Conservation (phyloP, 2,888 invertebrate genomes). For the Germaria angustata region DNA sequence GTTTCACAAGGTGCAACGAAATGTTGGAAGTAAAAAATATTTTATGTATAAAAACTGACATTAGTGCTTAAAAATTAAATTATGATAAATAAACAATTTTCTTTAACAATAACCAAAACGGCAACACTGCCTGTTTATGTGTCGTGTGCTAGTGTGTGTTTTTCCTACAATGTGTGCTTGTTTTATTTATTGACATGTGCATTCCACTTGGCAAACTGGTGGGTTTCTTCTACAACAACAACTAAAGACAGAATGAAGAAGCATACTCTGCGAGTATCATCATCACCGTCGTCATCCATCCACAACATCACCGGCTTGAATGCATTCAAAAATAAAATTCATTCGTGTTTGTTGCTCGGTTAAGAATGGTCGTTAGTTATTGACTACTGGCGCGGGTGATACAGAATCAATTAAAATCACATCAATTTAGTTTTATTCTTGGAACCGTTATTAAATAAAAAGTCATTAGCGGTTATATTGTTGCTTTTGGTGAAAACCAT, state of each 20-base stretch:
- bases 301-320: constrained; percentile 60
- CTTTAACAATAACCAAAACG: not conserved
- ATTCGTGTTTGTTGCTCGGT: constrained; percentile 74
- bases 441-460: constrained; percentile 23
- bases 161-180: constrained; percentile 33
- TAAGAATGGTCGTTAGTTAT: constrained; percentile 72
- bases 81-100: too few species aligned
- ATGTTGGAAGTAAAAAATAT: too few species aligned
- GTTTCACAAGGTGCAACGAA: too few species aligned
- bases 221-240: constrained; percentile 47
- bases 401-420: constrained; percentile 26
- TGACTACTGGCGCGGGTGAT: constrained; percentile 33
- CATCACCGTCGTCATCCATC: constrained; percentile 3
- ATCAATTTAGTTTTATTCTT: not conserved
- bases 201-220: constrained; percentile 64
- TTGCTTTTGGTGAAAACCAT: not conserved
- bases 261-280: constrained; percentile 4
- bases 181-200: constrained; percentile 63
- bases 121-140: not conserved
- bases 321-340: constrained; percentile 53
- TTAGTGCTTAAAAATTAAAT: too few species aligned
- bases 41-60: too few species aligned
- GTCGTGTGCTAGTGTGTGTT: constrained; percentile 16
- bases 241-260: constrained; percentile 10
- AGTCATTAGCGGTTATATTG: constrained; percentile 28